Evolutionary conservation across 2,888 invertebrate genomes (phyloP), one percentile per base, ranked within the genome.

Genomic region (Steinernema carpocapsae): DNA sequence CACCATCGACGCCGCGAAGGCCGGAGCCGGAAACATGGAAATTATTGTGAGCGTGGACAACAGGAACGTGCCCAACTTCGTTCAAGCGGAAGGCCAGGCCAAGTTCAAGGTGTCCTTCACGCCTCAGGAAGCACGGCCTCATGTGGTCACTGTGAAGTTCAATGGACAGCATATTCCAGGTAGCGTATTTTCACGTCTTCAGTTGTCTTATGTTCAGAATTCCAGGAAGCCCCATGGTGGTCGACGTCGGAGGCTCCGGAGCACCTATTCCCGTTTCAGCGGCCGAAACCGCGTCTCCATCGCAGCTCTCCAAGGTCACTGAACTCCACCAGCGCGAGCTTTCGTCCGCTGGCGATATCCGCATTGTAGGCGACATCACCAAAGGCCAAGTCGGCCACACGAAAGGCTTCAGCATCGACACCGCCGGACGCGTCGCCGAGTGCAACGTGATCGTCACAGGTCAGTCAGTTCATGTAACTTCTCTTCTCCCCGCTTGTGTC

Each of bases 11-110:
- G 91, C 91, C 6, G 90, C 90, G 76, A 90, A 90, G 84, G 91
- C 91, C 85, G 94, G 97, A 78, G 96, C 96, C 71, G 97, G 97
- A 22, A 97, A 97, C 89, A 90, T 97, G 86, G 97, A 97, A 90
- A 97, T 97, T 73, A 96, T 97, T 77, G 96, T 97, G 0, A 95
- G 96, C 0, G 95, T 96, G 0, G 94, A 93, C 85, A 95, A 95
- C 17, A 92, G 95, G 86, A 97, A 97, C 89, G 96, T 97, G 19
- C 97, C 97, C 12, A 97, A 97, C 90, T 97, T 95, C 88, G 97
- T 97, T 0, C 85, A 86, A 87, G 94, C 95, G 56, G 96, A 97
- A 90, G 96, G 96, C 51, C 96, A 96, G 88, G 97, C 96, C 0
- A 92, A 94, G 84, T 97, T 97, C 87, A 89, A 92, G 88, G 93